Conservation (phyloP, 2,113 vertebrate genomes). For the Ophiodon elongatus region DNA sequence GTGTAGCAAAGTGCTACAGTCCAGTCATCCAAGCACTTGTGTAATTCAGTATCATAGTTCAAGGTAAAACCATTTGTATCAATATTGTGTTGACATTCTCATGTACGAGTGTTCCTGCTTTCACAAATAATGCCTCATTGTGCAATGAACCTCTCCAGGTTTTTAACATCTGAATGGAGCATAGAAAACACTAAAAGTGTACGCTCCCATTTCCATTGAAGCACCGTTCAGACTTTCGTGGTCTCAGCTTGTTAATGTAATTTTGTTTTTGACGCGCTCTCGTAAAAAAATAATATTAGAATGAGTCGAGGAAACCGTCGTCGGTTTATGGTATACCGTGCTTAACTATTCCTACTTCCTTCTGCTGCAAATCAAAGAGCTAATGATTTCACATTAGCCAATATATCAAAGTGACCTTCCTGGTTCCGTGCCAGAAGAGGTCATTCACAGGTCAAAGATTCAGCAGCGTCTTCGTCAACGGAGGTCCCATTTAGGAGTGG, state of each 20-base stretch:
- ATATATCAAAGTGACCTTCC: slow-evolving; percentile 35
- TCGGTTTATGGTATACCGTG: slow-evolving; percentile 4
- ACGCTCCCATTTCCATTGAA: slow-evolving; percentile 4
- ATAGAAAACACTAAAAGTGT: neutral
- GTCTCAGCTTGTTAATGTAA: too few relatives aligned
- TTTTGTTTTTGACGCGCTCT: slow-evolving; percentile 7
- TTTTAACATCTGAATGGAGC: slow-evolving; percentile 1
- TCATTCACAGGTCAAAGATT: slow-evolving; percentile 47
- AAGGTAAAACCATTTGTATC: neutral
- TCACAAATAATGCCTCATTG: slow-evolving; percentile 6
- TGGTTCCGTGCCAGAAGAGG: slow-evolving; percentile 33
- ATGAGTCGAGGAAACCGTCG: slow-evolving; percentile 17
- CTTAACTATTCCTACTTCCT: slow-evolving; percentile 40
- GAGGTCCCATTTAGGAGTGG: slow-evolving; percentile 28
- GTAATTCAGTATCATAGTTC: neutral
- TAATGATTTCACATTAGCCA: slow-evolving; percentile 50
- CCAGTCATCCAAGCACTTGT: slow-evolving; percentile 4
- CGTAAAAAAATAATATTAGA: slow-evolving; percentile 59
- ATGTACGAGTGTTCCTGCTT: neutral
- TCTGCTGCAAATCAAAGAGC: slow-evolving; percentile 60
- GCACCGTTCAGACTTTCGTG: neutral
- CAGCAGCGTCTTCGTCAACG: slow-evolving; percentile 6
- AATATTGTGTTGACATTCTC: neutral
- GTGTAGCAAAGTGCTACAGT: neutral
- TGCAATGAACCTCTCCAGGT: slow-evolving; percentile 24